A percentile compares a stretch with the other conserved stretches of the same genome.
Conservation (phyloP, 2,888 invertebrate species). For the Chrysolina oricalcia region DNA sequence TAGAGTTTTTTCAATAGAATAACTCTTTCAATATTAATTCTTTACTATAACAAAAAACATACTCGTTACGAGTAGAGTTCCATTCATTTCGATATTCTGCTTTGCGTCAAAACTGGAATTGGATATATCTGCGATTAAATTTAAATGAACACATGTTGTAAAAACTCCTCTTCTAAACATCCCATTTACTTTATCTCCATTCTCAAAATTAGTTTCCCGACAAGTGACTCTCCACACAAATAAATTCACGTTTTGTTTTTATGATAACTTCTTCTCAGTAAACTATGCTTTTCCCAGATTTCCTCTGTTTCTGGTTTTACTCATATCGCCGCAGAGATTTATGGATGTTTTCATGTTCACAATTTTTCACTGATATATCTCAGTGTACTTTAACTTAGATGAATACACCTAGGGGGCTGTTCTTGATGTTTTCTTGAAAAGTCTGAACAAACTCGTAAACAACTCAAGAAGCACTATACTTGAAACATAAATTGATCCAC, state of each 20-base stretch:
- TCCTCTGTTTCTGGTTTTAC: slow-evolving; percentile 37
- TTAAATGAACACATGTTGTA: slow-evolving; percentile 21
- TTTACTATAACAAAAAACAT: too few relatives aligned
- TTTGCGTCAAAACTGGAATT: background rate
- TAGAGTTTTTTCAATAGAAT: too few relatives aligned
- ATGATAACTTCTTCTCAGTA: slow-evolving; percentile 4
- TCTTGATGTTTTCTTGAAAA: background rate
- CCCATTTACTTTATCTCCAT: slow-evolving; percentile 22
- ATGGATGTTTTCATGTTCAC: slow-evolving; percentile 34
- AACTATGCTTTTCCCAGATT: slow-evolving; percentile 29
- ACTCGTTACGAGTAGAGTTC: background rate
- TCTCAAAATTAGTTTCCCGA: slow-evolving; percentile 13
- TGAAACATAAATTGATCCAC: background rate
- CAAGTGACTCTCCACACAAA: slow-evolving; percentile 3
- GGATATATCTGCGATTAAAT: slow-evolving; percentile 20
- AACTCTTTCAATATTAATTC: too few relatives aligned
- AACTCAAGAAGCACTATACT: background rate
- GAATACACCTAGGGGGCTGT: background rate
- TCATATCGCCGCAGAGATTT: slow-evolving; percentile 37
- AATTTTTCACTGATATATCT: slow-evolving; percentile 30
- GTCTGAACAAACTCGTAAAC: slow-evolving; percentile 4
- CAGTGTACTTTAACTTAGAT: slow-evolving; percentile 7
- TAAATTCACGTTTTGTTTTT: slow-evolving; percentile 14
- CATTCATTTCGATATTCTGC: background rate
- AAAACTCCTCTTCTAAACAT: slow-evolving; percentile 19